Evolutionary conservation across 2,797 vertebrate species (phyloP), one percentile per base, ranked within the genome.

Genomic region (Orientallactaga sibirica): DNA sequence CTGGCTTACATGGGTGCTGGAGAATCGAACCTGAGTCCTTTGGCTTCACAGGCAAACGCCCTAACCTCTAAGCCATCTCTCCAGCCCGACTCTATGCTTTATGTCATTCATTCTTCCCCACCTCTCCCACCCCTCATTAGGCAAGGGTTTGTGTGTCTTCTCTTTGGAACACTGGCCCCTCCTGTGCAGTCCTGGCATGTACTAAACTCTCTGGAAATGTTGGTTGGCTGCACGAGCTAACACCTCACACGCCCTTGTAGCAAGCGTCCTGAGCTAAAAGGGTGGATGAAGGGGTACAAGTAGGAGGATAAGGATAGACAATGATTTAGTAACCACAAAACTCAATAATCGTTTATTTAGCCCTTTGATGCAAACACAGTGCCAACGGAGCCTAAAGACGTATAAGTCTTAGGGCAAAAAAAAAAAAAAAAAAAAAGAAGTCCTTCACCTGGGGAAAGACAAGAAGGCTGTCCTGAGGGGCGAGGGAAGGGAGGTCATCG

Each of bases 291-390:
- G 62, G 37, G 55, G 16, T 14, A 3, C 18, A 1, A 29, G n/a
- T 64, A 7, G 43, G 27, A 43, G 33, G 33, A 22, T 0, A 24
- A 19, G n/a, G 25, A 18, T 12, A 16, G 80, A 79, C 80, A 33
- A 8, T 0, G 19, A 68, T 43, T 48, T 20, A 43, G 81, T 55
- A 88, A 33, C 52, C 67, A 64, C 68, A 55, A 80, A 66, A 66
- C 20, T 11, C 80, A 24, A 11, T 61, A 33, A 41, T 43, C 20
- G 25, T 97, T 97, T 96, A 96, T 96, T 97, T 64, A 81, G 22
- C 6, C 43, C 27, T 29, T 29, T 48, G 76, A 37, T 70, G 81
- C 27, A 79, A 70, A 67, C 73, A 77, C 58, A 37, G 33, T 2
- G 61, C 81, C 55, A 1, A 1, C 1, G 8, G 41, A 68, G 8